phyloP scores from a whole-genome alignment of 2,888 invertebrate genomes.

The Hypolimnas misippus region DNA sequence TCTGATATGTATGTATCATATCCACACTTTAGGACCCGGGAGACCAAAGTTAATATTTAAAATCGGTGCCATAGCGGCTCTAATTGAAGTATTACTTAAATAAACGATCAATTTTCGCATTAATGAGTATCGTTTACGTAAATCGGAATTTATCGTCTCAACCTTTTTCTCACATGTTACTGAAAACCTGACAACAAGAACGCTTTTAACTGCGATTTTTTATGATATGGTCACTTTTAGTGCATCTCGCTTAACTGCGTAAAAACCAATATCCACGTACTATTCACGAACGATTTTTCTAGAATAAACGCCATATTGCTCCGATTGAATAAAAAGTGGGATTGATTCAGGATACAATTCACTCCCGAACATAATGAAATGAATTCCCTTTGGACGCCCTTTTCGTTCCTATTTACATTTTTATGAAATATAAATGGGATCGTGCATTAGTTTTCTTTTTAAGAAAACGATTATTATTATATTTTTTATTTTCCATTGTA shows the following conservation, averaged over 20 bases:
- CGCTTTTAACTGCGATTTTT: not conserved
- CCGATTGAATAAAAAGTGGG: constrained; percentile 54
- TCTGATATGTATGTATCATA: no score
- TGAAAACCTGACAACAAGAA: no score
- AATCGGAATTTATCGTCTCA: no score
- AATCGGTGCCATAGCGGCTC: no score
- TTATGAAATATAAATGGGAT: constrained; percentile 66
- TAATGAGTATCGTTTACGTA: no score
- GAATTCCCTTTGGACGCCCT: constrained; percentile 57
- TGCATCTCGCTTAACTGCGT: not conserved
- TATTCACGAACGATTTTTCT: constrained; percentile 28
- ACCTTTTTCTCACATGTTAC: no score
- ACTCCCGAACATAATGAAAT: constrained; percentile 54
- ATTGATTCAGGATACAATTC: constrained; percentile 57
- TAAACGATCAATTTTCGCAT: no score
- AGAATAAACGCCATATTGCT: constrained; percentile 38
- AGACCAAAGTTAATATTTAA: no score
- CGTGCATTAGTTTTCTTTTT: constrained; percentile 27
- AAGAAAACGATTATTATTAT: constrained; percentile 36
- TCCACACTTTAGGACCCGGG: no score
- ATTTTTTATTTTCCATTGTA: not conserved
- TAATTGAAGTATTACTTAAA: no score
- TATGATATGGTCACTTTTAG: not conserved
- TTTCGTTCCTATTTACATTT: constrained; percentile 65
- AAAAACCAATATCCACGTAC: constrained; percentile 20